These are phyloP conservation scores for Notarius quadriscutis DNA, from an alignment of 2,113 vertebrate genomes.

Conservation along the genomic window DNA sequence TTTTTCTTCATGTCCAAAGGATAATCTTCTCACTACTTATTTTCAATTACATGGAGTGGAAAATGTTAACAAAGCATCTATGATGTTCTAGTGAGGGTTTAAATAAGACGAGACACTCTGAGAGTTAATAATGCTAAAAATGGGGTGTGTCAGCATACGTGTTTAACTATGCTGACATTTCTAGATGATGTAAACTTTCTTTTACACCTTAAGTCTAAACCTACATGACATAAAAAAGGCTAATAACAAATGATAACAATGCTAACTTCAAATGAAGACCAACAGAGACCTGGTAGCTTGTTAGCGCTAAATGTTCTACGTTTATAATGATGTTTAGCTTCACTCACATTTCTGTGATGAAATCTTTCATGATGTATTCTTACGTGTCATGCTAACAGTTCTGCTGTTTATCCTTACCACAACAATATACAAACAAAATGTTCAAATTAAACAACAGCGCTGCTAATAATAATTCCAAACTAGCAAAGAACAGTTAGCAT, in stretches of 20 bases:
- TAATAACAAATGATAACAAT: not conserved
- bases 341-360: not conserved
- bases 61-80: not conserved
- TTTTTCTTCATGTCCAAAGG: not conserved
- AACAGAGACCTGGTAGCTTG: not conserved
- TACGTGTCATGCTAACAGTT: not conserved
- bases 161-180: not conserved
- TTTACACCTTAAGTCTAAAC: not conserved
- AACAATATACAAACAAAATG: not conserved
- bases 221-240: not conserved
- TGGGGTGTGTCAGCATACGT: not conserved
- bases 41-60: not conserved
- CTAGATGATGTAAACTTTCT: not conserved
- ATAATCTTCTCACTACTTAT: constrained; percentile 6
- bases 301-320: not conserved
- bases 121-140: not conserved
- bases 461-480: not conserved
- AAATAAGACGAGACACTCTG: not conserved
- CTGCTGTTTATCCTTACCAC: not conserved
- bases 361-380: not conserved
- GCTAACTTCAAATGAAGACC: not conserved
- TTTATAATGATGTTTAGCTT: not conserved
- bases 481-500: not conserved
- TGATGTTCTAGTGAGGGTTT: not conserved
- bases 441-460: not conserved